These are phyloP conservation scores for Tinea trinotella DNA, from an alignment of 2,888 invertebrate species.

Conservation along the genomic window DNA sequence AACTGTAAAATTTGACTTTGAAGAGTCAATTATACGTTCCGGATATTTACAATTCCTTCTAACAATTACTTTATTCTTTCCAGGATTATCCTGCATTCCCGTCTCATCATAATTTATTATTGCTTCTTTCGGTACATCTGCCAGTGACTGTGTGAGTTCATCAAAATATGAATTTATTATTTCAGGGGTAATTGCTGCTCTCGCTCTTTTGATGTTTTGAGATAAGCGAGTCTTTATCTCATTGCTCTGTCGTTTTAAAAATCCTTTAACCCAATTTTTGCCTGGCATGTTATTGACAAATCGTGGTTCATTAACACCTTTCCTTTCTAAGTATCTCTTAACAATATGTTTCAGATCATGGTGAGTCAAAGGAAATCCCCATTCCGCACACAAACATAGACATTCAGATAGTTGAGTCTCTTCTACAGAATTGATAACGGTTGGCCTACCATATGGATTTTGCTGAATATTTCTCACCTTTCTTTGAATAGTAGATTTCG, in stretches of 20 bases:
- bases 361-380: slow-evolving; percentile 6
- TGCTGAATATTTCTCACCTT: background rate
- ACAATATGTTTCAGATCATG: background rate
- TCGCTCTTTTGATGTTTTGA: slow-evolving; percentile 19
- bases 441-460: background rate
- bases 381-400: background rate
- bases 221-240: background rate
- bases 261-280: background rate
- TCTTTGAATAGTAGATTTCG: background rate
- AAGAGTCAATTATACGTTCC: slow-evolving; percentile 18
- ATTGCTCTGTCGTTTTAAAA: background rate
- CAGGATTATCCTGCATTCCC: slow-evolving; percentile 9
- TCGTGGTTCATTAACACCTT: background rate
- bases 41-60: slow-evolving; percentile 16
- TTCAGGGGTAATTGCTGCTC: slow-evolving; percentile 21
- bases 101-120: slow-evolving; percentile 19
- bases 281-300: slow-evolving; percentile 12
- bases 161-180: slow-evolving; percentile 11
- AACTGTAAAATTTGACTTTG: slow-evolving; percentile 20
- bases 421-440: background rate
- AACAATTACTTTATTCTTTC: slow-evolving; percentile 3
- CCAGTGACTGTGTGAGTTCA: background rate
- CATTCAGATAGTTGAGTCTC: background rate
- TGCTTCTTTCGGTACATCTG: background rate
- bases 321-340: slow-evolving; percentile 5